Evolutionary conservation across 2,797 vertebrate species (phyloP).

Genomic region (Eospalax fontanierii): DNA sequence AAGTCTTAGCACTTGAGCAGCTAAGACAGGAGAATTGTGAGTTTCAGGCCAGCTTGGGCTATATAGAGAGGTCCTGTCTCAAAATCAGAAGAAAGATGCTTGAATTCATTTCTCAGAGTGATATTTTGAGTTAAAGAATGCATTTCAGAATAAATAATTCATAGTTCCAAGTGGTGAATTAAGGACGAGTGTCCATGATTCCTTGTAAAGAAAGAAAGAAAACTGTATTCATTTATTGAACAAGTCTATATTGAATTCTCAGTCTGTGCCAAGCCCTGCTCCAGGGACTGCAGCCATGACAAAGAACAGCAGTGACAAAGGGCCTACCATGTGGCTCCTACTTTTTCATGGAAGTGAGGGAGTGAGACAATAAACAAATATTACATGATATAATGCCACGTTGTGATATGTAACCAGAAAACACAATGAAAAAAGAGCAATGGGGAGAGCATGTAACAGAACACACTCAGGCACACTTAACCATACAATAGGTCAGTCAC

Average conservation of each 20-base stretch:
- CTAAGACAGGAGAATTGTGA: not conserved
- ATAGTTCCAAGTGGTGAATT: slow-evolving; percentile 47
- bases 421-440: not conserved
- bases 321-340: not conserved
- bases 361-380: slow-evolving; percentile 56
- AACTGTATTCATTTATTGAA: slow-evolving; percentile 71
- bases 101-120: slow-evolving; percentile 27
- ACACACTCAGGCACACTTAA: not conserved
- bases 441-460: not conserved
- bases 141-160: slow-evolving; percentile 65
- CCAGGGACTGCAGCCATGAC: slow-evolving; percentile 51
- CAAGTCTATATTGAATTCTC: slow-evolving; percentile 66
- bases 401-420: slow-evolving; percentile 29
- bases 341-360: not conserved
- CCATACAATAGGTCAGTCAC: not conserved
- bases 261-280: slow-evolving; percentile 56
- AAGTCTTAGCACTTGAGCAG: not conserved
- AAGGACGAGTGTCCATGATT: slow-evolving; percentile 60
- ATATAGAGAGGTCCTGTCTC: not conserved
- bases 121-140: slow-evolving; percentile 42
- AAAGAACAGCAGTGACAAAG: slow-evolving; percentile 39
- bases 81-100: not conserved
- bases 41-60: not conserved
- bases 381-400: not conserved
- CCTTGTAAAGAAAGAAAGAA: slow-evolving; percentile 59